Conservation (phyloP, 1,140 invertebrate species). For the Magallana gigas region DNA sequence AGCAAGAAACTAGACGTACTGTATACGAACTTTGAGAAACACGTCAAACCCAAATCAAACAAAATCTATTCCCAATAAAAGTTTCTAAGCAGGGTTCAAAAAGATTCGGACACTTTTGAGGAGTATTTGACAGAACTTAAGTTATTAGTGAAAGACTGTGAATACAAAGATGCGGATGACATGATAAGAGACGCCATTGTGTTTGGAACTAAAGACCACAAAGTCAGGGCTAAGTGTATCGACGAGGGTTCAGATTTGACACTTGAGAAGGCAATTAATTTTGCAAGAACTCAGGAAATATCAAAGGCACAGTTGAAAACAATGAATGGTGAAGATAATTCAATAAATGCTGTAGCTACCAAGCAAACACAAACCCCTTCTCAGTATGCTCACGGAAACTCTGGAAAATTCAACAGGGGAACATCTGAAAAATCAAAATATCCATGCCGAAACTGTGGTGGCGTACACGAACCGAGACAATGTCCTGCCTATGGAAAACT, state of each 20-base stretch:
- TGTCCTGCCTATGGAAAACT: conserved; percentile 30
- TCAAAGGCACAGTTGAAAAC: conserved; percentile 32
- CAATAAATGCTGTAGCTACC: not conserved
- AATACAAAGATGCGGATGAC: conserved; percentile 23
- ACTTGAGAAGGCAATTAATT: conserved; percentile 54
- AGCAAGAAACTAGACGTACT: not conserved
- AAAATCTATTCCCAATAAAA: conserved; percentile 14
- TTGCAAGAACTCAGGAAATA: conserved; percentile 38
- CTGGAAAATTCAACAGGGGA: not conserved
- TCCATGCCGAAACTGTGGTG: conserved; percentile 29
- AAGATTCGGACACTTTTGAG: conserved; percentile 18
- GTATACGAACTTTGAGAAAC: not conserved
- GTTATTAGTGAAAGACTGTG: conserved; percentile 8
- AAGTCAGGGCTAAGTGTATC: conserved; percentile 55
- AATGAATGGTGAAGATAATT: conserved; percentile 9
- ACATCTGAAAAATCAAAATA: not conserved
- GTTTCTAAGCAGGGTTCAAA: conserved; percentile 20
- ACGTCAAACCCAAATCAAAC: conserved; percentile 38
- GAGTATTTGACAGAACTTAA: not conserved
- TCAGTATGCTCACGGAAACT: not conserved
- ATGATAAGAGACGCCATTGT: conserved; percentile 26
- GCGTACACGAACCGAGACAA: not conserved
- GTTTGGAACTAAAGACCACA: conserved; percentile 35
- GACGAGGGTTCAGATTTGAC: conserved; percentile 50
- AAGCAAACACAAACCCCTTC: not conserved